Evolutionary conservation across 2,113 vertebrate species (phyloP).

Genomic region (Leptobrachium ailaonicum): DNA sequence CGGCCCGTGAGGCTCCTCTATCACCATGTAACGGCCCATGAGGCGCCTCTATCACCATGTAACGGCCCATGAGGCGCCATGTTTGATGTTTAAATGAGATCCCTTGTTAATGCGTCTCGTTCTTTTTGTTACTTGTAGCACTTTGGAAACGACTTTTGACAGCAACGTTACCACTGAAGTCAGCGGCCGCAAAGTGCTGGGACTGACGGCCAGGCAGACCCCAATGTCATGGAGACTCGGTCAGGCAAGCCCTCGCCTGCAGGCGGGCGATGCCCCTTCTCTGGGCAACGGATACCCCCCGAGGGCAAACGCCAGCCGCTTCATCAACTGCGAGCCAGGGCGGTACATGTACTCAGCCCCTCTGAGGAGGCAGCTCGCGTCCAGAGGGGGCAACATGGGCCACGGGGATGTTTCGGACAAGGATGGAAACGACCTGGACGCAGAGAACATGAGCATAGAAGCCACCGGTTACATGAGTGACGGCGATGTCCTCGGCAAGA

Average conservation of each 20-base stretch:
- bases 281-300: conserved; percentile 83
- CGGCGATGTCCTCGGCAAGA: conserved; percentile 92
- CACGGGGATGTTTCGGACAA: conserved; percentile 79
- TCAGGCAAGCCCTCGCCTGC: conserved; percentile 91
- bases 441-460: conserved; percentile 81
- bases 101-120: not conserved
- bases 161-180: conserved; percentile 87
- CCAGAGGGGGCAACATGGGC: conserved; percentile 75
- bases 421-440: conserved; percentile 73
- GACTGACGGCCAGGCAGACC: conserved; percentile 77
- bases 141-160: conserved; percentile 93
- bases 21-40: too few relatives aligned
- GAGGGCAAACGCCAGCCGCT: conserved; percentile 73
- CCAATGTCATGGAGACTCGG: conserved; percentile 91
- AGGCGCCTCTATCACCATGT: too few relatives aligned
- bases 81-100: too few relatives aligned
- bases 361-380: conserved; percentile 81
- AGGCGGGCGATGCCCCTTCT: conserved; percentile 91
- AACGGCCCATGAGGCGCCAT: too few relatives aligned
- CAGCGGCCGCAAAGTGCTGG: conserved; percentile 86
- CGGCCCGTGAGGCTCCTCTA: too few relatives aligned
- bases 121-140: conserved; percentile 65
- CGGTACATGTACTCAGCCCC: conserved; percentile 85
- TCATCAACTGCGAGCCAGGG: conserved; percentile 63
- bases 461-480: conserved; percentile 96